phyloP scores from a whole-genome alignment of 2,888 invertebrate species.

The Heteropelma amictum region DNA sequence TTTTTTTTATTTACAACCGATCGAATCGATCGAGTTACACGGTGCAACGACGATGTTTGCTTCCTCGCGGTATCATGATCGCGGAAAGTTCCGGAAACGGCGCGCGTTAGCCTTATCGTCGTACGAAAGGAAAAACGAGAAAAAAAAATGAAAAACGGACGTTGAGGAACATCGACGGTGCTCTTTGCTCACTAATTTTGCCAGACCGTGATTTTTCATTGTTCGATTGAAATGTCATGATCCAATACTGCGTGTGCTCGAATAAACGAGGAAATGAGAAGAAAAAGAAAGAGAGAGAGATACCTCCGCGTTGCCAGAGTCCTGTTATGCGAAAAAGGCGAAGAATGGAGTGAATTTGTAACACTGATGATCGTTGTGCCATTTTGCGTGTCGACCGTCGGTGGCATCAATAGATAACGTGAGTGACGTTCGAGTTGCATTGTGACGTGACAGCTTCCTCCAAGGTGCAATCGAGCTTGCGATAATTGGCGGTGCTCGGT shows the following conservation, averaged over 20 bases:
- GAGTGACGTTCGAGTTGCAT: slow-evolving; percentile 79
- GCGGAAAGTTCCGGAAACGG: neutral
- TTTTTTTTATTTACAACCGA: slow-evolving; percentile 3
- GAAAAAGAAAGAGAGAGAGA: slow-evolving; percentile 55
- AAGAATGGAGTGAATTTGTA: slow-evolving; percentile 14
- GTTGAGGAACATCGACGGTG: slow-evolving; percentile 38
- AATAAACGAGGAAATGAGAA: slow-evolving; percentile 14
- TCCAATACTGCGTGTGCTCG: slow-evolving; percentile 11
- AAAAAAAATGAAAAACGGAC: neutral
- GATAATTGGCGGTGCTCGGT: slow-evolving; percentile 83
- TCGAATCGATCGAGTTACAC: slow-evolving; percentile 5
- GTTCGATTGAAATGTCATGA: neutral
- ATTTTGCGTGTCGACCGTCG: neutral
- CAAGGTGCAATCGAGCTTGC: slow-evolving; percentile 83
- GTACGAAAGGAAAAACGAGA: neutral
- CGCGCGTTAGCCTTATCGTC: neutral
- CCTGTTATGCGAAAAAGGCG: slow-evolving; percentile 59
- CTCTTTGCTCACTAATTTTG: neutral
- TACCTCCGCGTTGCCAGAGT: too few relatives aligned
- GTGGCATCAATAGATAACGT: slow-evolving; percentile 80
- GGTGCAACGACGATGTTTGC: neutral
- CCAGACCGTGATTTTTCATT: neutral
- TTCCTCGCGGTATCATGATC: neutral
- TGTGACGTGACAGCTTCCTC: slow-evolving; percentile 84
- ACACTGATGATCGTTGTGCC: slow-evolving; percentile 6